Base-by-base conservation (phyloP, 2,888 invertebrate genomes). In the Drosophila borborema region DNA sequence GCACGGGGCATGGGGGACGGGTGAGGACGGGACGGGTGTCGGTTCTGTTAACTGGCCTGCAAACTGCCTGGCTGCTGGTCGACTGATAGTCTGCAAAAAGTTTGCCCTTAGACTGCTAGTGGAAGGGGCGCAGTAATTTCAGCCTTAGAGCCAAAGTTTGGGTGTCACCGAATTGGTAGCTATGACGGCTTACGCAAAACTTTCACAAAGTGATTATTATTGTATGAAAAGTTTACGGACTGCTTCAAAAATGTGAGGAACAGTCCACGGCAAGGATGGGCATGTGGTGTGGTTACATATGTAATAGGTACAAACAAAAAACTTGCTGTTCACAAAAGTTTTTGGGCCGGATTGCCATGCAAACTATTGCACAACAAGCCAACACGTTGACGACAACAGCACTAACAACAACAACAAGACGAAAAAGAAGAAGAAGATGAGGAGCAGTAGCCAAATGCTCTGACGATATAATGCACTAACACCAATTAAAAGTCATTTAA, bases 401-500 rank as follows among this genome's bases (percentile, higher is more conserved):
- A 31, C 31, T 10, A 53, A 1, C 78, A 64, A 51, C 31, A 58
- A 71, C 58, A 67, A 69, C 70, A 81, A 72, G 54, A 56, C 58
- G 40, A n/a, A n/a, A n/a, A n/a, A n/a, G n/a, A n/a, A n/a, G n/a
- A n/a, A n/a, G n/a, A n/a, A n/a, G n/a, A n/a, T n/a, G n/a, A n/a
- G n/a, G n/a, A n/a, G n/a, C n/a, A n/a, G n/a, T n/a, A n/a, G n/a
- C n/a, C n/a, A n/a, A n/a, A 23, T 61, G 67, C 64, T 68, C 38
- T 68, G 76, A 66, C 54, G 80, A 82, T 66, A 76, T 82, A 73
- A 82, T 75, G 64, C 71, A 82, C 82, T 75, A 80, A 87, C 80
- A 77, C 87, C 89, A 86, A 86, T 86, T 86, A 89, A 89, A n/a
- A 89, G 82, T 84, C 85, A 87, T 89, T 86, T 86, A 89, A 82